Evolutionary conservation across 1,140 invertebrate genomes (phyloP).

Genomic region (Neotoxoptera formosana): DNA sequence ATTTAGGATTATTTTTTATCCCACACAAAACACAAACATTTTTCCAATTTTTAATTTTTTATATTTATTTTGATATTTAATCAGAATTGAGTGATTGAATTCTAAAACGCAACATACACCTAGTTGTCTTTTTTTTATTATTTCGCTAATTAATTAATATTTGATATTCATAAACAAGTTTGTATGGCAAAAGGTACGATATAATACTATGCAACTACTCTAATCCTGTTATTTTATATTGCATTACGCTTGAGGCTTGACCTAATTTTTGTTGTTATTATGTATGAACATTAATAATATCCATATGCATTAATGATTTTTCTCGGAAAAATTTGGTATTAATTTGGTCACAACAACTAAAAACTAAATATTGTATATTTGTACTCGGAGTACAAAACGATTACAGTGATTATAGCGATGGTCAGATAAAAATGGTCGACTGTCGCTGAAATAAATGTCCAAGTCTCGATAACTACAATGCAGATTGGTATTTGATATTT

Average conservation of each 20-base stretch:
- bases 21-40: neutral
- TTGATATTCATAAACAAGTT: neutral
- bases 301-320: neutral
- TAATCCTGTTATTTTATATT: conserved; percentile 5
- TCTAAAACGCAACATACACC: neutral
- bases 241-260: neutral
- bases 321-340: neutral
- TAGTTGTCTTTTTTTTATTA: neutral
- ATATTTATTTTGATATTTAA: neutral
- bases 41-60: neutral
- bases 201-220: conserved; percentile 37
- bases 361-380: neutral
- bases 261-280: conserved; percentile 15
- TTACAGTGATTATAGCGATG: neutral
- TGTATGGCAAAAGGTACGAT: neutral
- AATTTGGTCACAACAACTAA: neutral
- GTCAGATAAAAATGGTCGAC: neutral
- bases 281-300: neutral
- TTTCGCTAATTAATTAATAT: neutral
- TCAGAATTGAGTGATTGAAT: neutral
- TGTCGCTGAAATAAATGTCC: neutral
- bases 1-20: neutral
- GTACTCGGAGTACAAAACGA: neutral
- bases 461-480: neutral
- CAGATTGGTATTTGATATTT: neutral